Base-by-base conservation (phyloP, 2,113 vertebrate species). In the Dipodomys spectabilis region DNA sequence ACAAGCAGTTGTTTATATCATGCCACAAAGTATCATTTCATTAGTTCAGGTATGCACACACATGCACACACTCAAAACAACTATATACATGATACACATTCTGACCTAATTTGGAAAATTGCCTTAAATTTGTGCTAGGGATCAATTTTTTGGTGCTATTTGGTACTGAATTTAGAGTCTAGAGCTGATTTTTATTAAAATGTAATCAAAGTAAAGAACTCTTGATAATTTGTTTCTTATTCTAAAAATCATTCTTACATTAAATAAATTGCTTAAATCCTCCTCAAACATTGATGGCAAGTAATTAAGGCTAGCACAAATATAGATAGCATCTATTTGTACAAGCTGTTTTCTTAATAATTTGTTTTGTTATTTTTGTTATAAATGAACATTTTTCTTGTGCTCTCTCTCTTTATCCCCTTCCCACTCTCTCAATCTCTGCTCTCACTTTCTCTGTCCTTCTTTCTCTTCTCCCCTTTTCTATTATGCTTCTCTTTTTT, bases 181-280 rank as follows among this genome's bases (percentile, higher is more conserved):
- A 93, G 39, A 88, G 25, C n/a, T 94, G 62, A 85, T 83, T 80
- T 94, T 93, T 23, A 75, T 86, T 80, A 93, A 53, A 83, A 82
- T 79, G 3, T 90, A 60, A 90, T 92, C 60, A 82, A 87, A 86
- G 22, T 65, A 78, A 91, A 86, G 6, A 20, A 74, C 18, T 2
- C 3, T 28, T 9, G 32, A 75, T 80, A 62, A 86, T 81, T 88
- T 91, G 60, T 91, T 95, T 65, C 19, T 92, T 81, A 89, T 93
- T 81, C 22, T 83, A 30, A 82, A 30, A 93, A 88, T 25, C 11
- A 49, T 93, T 78, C 91, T 81, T 84, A 4, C 13, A 72, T 91
- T 90, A 90, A 83, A 32, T 83, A 78, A 72, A 27, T 88, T 95
- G 19, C 6, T 86, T n/a, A 60, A 95, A 49, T 94, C n/a, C 19